These are phyloP conservation scores for Poecile montanus DNA, from an alignment of 2,797 vertebrate species.

Conservation along the genomic window DNA sequence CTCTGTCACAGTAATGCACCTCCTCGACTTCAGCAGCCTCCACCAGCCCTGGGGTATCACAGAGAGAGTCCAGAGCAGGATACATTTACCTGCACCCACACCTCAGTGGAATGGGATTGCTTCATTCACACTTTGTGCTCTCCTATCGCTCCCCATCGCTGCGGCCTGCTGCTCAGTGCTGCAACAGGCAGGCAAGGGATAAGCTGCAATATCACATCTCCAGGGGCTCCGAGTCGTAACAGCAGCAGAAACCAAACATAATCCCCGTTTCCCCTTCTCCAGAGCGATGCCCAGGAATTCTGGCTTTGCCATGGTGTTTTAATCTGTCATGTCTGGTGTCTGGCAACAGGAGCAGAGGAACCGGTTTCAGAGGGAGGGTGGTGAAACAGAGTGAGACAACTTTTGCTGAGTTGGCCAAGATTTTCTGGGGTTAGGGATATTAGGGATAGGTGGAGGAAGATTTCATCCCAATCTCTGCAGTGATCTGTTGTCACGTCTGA, in stretches of 20 bases:
- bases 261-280: not conserved
- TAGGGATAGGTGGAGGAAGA: not conserved
- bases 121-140: not conserved
- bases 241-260: not conserved
- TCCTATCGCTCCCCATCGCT: not conserved
- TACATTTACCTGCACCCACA: not conserved
- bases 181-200: constrained; percentile 15
- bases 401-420: not conserved
- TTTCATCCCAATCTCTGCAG: not conserved
- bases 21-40: not conserved
- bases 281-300: not conserved
- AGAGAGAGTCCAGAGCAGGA: not conserved
- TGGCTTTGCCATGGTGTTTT: not conserved
- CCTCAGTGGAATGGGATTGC: not conserved
- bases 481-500: not conserved
- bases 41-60: not conserved
- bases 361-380: not conserved
- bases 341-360: not conserved
- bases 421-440: not conserved
- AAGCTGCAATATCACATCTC: not conserved
- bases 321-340: not conserved
- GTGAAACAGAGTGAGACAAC: not conserved
- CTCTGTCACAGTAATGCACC: fast-evolving
- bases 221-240: not conserved
- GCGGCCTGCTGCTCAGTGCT: constrained; percentile 15